phyloP scores from a whole-genome alignment of 2,113 vertebrate species.

The Corvus cornix region DNA sequence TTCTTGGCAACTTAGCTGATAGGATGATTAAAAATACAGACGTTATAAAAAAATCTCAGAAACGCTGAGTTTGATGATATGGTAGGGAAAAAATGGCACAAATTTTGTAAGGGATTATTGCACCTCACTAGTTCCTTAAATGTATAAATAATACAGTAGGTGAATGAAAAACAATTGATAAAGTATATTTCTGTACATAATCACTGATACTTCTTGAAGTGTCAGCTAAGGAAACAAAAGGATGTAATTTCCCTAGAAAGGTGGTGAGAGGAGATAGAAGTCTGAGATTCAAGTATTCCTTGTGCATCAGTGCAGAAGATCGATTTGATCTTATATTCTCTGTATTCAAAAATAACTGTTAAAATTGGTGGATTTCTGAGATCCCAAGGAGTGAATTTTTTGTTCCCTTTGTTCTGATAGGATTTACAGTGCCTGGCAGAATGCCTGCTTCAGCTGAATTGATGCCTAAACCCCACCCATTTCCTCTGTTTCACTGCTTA shows the following conservation, averaged over 20 bases:
- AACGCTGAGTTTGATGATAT: neutral
- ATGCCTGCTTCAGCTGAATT: conserved; percentile 44
- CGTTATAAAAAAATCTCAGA: neutral
- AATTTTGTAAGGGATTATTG: neutral
- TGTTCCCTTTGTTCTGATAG: conserved; percentile 50
- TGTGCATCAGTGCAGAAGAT: neutral
- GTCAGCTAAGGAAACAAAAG: neutral
- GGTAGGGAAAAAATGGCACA: neutral
- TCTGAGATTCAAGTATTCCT: neutral
- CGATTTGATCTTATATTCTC: neutral
- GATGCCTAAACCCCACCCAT: conserved; percentile 58
- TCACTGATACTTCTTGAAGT: neutral
- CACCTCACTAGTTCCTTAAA: neutral
- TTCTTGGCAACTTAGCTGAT: neutral
- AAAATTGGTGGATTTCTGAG: neutral
- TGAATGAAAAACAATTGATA: neutral
- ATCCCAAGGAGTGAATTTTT: conserved; percentile 22
- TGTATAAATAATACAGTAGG: neutral
- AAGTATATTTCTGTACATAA: neutral
- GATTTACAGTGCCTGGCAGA: conserved; percentile 57
- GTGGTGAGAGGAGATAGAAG: neutral
- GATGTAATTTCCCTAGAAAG: neutral
- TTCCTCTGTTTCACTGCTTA: conserved; percentile 52
- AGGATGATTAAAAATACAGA: neutral
- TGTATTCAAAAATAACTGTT: neutral